phyloP scores from a whole-genome alignment of 2,113 vertebrate species.

The Triplophysa tibetana region DNA sequence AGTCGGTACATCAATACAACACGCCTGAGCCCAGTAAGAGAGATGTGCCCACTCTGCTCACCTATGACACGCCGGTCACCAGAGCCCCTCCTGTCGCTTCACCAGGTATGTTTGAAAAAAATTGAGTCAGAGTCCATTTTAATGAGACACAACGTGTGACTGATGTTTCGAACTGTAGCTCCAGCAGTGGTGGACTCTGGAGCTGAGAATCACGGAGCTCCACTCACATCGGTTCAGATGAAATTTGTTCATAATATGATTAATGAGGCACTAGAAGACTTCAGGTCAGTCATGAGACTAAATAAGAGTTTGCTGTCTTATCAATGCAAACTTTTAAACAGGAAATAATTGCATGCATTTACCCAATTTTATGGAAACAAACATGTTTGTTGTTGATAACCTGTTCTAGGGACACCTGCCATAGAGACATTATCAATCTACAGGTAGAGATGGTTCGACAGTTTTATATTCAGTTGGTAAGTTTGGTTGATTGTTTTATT shows the following conservation, averaged over 20 bases:
- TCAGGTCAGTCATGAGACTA: constrained; percentile 75
- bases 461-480: constrained; percentile 95
- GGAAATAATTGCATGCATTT: not conserved
- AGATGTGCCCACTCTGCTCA: constrained; percentile 71
- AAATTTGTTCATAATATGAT: constrained; percentile 96
- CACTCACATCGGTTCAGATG: constrained; percentile 88
- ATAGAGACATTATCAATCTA: constrained; percentile 93
- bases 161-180: constrained; percentile 32
- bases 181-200: constrained; percentile 74
- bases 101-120: constrained; percentile 59
- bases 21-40: constrained; percentile 76
- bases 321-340: not conserved
- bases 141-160: not conserved
- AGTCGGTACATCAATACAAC: constrained; percentile 54
- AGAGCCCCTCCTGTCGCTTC: constrained; percentile 59
- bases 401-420: constrained; percentile 83
- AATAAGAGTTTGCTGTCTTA: not conserved
- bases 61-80: constrained; percentile 71
- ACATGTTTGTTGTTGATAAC: constrained; percentile 18
- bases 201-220: constrained; percentile 78
- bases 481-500: constrained; percentile 38
- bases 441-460: constrained; percentile 98
- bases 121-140: not conserved
- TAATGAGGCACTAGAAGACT: constrained; percentile 92
- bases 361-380: not conserved